Evolutionary conservation across 2,113 vertebrate species (phyloP).

Genomic region (Crotalus tigris): DNA sequence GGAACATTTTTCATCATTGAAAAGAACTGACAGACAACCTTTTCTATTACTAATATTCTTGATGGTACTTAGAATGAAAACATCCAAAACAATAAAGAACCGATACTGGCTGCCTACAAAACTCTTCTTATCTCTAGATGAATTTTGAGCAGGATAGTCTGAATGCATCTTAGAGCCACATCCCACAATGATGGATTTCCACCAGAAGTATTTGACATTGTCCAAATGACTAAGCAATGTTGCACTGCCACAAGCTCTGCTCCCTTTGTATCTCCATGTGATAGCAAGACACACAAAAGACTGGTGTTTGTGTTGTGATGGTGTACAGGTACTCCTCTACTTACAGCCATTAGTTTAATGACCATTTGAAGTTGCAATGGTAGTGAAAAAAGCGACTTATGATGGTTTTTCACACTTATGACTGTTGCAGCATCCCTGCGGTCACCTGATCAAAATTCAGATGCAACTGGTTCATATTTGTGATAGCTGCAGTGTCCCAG

Average conservation of each 20-base stretch:
- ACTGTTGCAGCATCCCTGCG: too few species aligned
- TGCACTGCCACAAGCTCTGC: background rate
- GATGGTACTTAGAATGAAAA: background rate
- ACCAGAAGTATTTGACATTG: background rate
- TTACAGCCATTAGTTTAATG: background rate
- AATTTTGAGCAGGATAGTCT: background rate
- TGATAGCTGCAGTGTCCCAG: too few species aligned
- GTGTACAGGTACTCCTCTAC: background rate
- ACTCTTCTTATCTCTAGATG: background rate
- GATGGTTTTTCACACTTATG: background rate
- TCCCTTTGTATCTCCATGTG: background rate
- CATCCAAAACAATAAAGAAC: background rate
- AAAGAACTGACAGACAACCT: background rate
- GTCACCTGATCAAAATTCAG: too few species aligned
- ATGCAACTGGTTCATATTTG: too few species aligned
- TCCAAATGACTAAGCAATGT: background rate
- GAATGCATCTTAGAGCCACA: background rate
- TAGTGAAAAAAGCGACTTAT: background rate
- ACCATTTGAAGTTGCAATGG: background rate
- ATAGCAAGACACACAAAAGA: background rate
- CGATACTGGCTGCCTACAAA: background rate
- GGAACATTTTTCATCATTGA: background rate
- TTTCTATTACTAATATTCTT: background rate
- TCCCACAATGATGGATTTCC: background rate
- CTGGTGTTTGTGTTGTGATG: background rate